phyloP scores from a whole-genome alignment of 2,888 invertebrate species.

The Stegana nigrithorax region DNA sequence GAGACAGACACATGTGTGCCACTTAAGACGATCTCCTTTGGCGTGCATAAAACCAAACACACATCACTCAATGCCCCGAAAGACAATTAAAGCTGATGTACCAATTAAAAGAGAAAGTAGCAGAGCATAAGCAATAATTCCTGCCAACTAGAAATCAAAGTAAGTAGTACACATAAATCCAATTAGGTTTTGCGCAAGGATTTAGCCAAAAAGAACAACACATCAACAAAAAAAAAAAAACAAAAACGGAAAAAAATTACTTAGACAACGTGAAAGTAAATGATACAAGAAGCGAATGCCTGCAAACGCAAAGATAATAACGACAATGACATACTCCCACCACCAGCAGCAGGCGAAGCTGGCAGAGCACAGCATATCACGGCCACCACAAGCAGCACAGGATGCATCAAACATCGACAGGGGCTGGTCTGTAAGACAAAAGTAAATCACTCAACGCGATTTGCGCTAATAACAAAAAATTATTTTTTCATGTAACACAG shows the following conservation, averaged over 20 bases:
- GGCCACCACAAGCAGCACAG: background rate
- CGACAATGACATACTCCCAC: constrained; percentile 9
- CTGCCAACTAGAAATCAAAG: constrained; percentile 35
- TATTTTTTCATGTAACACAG: constrained; percentile 46
- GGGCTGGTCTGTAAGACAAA: constrained; percentile 42
- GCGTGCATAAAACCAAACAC: too few relatives aligned
- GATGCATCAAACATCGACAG: constrained; percentile 5
- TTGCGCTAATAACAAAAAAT: constrained; percentile 64
- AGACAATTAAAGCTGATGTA: constrained; percentile 18
- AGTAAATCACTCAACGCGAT: constrained; percentile 63
- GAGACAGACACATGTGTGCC: too few relatives aligned
- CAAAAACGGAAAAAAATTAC: background rate
- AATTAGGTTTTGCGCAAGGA: constrained; percentile 53
- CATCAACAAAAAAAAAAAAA: constrained; percentile 12
- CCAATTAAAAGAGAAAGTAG: constrained; percentile 10
- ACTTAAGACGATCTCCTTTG: too few relatives aligned
- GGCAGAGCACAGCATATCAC: background rate
- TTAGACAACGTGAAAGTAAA: background rate
- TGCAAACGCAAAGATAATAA: constrained; percentile 23
- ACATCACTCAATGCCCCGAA: constrained; percentile 8
- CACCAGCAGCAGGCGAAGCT: background rate
- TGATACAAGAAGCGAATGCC: constrained; percentile 12
- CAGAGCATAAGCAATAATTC: constrained; percentile 54
- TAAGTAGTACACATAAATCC: constrained; percentile 52
- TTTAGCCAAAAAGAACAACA: too few relatives aligned